Percentiles rank a stretch among this genome's conserved stretches.
phyloP scores from a whole-genome alignment of 2,113 vertebrate species.

The Epinephelus lanceolatus region DNA sequence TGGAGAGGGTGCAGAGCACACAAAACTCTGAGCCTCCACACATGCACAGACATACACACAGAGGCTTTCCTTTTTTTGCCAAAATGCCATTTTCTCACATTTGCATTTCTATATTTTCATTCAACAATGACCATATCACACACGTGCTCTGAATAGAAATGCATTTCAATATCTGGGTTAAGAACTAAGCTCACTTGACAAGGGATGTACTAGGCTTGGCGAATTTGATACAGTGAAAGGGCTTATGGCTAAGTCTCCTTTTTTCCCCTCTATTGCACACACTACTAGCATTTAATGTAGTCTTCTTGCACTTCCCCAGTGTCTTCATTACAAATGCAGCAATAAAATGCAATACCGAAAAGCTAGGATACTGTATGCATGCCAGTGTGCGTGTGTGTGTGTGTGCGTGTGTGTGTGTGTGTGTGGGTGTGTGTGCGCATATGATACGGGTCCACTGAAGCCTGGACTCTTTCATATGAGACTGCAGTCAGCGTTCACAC shows the following conservation, averaged over 20 bases:
- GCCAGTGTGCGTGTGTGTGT: constrained; percentile 3
- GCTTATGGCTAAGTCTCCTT: constrained; percentile 37
- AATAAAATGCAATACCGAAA: constrained; percentile 55
- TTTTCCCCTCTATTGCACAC: constrained; percentile 24
- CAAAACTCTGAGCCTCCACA: constrained; percentile 1
- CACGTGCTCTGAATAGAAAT: constrained; percentile 14
- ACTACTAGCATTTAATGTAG: constrained; percentile 33
- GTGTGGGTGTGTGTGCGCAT: neutral
- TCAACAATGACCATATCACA: neutral
- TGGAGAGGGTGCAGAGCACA: neutral
- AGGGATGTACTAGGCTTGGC: constrained; percentile 34
- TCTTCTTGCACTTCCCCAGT: neutral
- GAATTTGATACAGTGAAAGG: constrained; percentile 52
- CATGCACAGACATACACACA: neutral
- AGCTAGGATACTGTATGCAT: constrained; percentile 34
- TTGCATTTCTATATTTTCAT: constrained; percentile 19
- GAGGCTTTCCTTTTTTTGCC: neutral
- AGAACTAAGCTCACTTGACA: constrained; percentile 41
- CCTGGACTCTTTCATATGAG: constrained; percentile 21
- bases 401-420: neutral
- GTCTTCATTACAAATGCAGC: constrained; percentile 52
- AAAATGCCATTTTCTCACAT: constrained; percentile 31
- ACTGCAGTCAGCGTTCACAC: constrained; percentile 24
- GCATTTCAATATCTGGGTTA: constrained; percentile 38
- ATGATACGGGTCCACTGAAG: neutral